phyloP scores from a whole-genome alignment of 2,888 invertebrate species.

The Drosophila mayaguana region DNA sequence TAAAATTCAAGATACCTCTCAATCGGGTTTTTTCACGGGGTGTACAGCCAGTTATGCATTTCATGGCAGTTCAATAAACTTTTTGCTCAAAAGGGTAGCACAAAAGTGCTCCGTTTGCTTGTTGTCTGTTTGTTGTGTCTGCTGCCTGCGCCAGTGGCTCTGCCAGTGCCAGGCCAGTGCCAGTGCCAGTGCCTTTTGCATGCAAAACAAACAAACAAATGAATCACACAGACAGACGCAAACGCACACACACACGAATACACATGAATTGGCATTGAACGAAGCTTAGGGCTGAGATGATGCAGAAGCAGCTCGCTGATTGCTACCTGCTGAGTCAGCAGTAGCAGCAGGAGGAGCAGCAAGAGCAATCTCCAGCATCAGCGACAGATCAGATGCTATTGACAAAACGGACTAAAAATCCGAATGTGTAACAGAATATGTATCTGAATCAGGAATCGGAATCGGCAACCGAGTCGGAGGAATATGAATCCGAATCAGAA shows the following conservation, averaged over 20 bases:
- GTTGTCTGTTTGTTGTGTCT: constrained; percentile 24
- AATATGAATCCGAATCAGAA: constrained; percentile 17
- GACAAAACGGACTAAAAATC: constrained; percentile 54
- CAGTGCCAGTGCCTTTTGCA: constrained; percentile 31
- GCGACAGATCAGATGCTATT: constrained; percentile 65
- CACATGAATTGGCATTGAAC: constrained; percentile 55
- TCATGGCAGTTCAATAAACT: constrained; percentile 4
- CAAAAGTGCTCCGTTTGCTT: constrained; percentile 15
- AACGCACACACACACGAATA: not conserved
- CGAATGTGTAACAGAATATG: constrained; percentile 30
- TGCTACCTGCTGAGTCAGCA: constrained; percentile 77
- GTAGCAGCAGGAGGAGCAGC: constrained; percentile 45
- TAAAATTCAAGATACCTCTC: not conserved
- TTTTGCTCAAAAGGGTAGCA: not conserved
- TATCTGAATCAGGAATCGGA: constrained; percentile 27
- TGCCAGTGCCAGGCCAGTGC: not conserved
- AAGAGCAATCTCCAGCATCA: constrained; percentile 30
- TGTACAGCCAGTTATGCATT: not conserved
- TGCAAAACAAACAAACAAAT: constrained; percentile 37
- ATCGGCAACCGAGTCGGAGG: constrained; percentile 21
- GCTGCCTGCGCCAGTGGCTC: not conserved
- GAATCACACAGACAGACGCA: not conserved
- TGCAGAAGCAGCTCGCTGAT: constrained; percentile 57
- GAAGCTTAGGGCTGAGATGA: constrained; percentile 11
- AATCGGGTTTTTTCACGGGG: not conserved